Evolutionary conservation across 2,113 vertebrate species (phyloP).

Genomic region (Orycteropus afer): DNA sequence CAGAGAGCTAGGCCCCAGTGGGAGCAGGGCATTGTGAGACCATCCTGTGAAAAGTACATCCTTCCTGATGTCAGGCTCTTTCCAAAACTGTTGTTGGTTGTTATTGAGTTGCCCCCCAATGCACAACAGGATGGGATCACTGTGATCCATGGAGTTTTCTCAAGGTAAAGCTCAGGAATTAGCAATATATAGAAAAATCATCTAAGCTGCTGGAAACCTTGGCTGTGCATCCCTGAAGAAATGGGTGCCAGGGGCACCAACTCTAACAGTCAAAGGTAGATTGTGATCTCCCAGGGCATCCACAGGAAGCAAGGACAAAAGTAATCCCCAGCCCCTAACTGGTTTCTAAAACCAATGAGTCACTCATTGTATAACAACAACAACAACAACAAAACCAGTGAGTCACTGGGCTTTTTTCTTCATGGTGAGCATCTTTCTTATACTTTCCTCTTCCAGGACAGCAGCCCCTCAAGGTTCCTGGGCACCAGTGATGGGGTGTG

Average conservation of each 20-base stretch:
- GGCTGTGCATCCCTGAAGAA: neutral
- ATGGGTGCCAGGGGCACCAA: neutral
- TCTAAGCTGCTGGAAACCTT: neutral
- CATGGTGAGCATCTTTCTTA: neutral
- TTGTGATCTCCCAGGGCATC: neutral
- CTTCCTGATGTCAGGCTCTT: neutral
- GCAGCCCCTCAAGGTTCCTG: fast-evolving
- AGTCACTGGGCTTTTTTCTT: neutral
- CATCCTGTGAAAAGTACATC: neutral
- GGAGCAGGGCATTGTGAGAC: neutral
- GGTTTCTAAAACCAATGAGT: neutral
- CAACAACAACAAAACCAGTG: no score
- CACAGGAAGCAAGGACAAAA: neutral
- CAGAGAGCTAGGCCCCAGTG: fast-evolving
- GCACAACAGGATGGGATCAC: no score
- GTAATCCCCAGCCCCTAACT: neutral
- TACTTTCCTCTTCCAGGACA: neutral
- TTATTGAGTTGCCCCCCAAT: no score
- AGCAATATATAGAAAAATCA: neutral
- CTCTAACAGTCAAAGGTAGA: neutral
- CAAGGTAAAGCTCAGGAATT: neutral
- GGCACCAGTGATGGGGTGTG: neutral
- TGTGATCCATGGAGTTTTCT: no score
- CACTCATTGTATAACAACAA: no score
- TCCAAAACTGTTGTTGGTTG: neutral